Percentiles rank a stretch among this genome's conserved stretches.
phyloP scores from a whole-genome alignment of 2,113 vertebrate genomes.

The Pangasianodon hypophthalmus region DNA sequence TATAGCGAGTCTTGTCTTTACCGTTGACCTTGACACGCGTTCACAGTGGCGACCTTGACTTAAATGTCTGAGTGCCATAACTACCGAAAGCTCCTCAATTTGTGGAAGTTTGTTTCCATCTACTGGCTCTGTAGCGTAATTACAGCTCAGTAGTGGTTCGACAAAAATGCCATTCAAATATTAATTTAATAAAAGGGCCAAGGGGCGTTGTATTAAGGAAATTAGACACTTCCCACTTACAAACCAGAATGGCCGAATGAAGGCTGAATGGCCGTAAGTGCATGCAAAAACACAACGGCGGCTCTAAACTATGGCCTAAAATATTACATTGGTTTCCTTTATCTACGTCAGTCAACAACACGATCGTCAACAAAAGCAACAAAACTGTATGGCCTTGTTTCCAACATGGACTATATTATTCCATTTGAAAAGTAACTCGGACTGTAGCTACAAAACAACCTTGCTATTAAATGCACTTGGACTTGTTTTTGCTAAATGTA shows the following conservation, averaged over 20 bases:
- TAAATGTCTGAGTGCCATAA: conserved; percentile 32
- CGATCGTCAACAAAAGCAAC: neutral
- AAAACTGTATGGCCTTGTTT: neutral
- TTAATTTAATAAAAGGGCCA: neutral
- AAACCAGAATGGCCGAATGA: neutral
- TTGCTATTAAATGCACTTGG: conserved; percentile 50
- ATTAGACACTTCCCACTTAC: neutral
- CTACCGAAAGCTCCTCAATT: conserved; percentile 26
- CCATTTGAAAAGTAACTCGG: neutral
- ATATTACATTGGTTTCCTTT: neutral
- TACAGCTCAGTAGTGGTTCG: neutral
- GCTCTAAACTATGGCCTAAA: conserved; percentile 4
- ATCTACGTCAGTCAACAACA: neutral
- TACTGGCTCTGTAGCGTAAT: conserved; percentile 61
- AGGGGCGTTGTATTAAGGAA: neutral
- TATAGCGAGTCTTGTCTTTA: conserved; percentile 40
- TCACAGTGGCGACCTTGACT: conserved; percentile 61
- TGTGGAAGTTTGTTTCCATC: conserved; percentile 64
- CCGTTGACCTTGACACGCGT: conserved; percentile 62
- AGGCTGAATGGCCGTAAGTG: neutral
- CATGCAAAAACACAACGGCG: neutral
- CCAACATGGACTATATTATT: neutral
- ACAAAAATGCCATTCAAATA: neutral
- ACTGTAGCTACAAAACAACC: conserved; percentile 14
- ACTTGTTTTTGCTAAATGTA: conserved; percentile 51